Percentiles rank a stretch among this genome's conserved stretches.
phyloP scores from a whole-genome alignment of 2,888 invertebrate genomes.

The Tiphia femorata region DNA sequence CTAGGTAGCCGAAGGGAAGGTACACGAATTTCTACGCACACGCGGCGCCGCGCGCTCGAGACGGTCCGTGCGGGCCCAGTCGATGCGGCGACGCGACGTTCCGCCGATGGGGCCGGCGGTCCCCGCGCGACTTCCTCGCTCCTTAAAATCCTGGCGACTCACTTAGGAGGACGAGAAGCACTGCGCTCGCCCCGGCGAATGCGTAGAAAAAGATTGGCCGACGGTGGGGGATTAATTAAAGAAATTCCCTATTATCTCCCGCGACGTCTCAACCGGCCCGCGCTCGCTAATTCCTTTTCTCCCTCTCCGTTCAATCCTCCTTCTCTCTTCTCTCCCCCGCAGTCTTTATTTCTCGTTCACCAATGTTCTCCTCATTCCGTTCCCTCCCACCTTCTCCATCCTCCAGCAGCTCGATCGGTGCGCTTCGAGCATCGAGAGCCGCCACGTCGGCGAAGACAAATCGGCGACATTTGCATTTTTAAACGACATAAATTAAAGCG shows the following conservation, averaged over 20 bases:
- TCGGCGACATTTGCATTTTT: conserved; percentile 50
- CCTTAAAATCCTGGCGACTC: conserved; percentile 26
- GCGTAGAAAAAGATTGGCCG: conserved; percentile 43
- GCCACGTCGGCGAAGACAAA: conserved; percentile 39
- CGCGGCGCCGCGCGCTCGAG: conserved; percentile 9
- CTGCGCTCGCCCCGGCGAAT: conserved; percentile 5
- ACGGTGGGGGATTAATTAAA: conserved; percentile 52
- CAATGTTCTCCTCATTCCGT: background rate
- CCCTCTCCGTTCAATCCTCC: conserved; percentile 12
- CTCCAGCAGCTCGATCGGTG: background rate
- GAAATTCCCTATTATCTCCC: conserved; percentile 34
- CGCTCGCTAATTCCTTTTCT: background rate
- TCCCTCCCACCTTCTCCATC: background rate
- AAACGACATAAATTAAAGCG: conserved; percentile 47
- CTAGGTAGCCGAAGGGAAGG: conserved; percentile 40
- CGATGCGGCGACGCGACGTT: background rate
- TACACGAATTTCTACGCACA: conserved; percentile 18
- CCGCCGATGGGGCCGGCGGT: background rate
- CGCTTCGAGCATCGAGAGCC: background rate
- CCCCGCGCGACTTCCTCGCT: conserved; percentile 9
- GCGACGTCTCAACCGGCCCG: background rate
- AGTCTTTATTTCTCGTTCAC: background rate
- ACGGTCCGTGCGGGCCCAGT: background rate
- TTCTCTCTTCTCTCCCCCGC: conserved; percentile 14
- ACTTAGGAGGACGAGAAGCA: conserved; percentile 25